phyloP scores from a whole-genome alignment of 2,797 vertebrate species.

The Coracias cyanogaster region DNA sequence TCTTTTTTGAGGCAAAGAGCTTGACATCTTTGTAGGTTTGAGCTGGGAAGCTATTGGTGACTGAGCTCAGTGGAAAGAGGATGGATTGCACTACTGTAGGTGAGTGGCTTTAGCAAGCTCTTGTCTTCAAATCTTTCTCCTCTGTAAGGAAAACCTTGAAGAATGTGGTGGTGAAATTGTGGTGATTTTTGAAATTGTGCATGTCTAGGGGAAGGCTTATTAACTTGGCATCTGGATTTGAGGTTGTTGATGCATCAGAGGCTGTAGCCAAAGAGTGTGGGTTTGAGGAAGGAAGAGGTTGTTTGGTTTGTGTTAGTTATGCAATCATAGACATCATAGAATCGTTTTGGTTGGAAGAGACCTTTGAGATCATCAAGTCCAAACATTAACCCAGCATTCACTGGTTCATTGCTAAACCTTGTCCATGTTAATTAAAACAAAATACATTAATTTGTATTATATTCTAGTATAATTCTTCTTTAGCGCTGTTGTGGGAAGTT shows the following conservation, averaged over 20 bases:
- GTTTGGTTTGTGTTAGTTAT: not conserved
- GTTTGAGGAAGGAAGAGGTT: not conserved
- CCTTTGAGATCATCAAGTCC: no score
- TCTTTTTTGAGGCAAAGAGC: not conserved
- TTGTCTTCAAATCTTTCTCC: not conserved
- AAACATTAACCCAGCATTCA: no score
- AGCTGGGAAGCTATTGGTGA: not conserved
- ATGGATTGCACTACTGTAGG: not conserved
- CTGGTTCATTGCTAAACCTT: no score
- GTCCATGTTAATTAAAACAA: not conserved
- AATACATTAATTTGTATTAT: not conserved
- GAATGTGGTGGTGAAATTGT: not conserved
- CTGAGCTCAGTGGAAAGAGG: not conserved
- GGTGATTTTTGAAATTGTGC: not conserved
- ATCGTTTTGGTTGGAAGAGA: no score
- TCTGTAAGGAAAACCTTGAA: not conserved
- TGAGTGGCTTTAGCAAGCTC: not conserved
- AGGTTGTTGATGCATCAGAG: not conserved
- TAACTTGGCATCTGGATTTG: not conserved
- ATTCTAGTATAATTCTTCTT: not conserved
- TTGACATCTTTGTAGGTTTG: not conserved
- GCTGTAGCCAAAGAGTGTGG: not conserved
- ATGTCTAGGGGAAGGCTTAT: not conserved
- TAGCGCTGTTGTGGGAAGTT: not conserved
- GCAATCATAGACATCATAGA: no score